Base-by-base conservation (phyloP, 1,140 invertebrate species). In the Drosophila pseudoobscura region DNA sequence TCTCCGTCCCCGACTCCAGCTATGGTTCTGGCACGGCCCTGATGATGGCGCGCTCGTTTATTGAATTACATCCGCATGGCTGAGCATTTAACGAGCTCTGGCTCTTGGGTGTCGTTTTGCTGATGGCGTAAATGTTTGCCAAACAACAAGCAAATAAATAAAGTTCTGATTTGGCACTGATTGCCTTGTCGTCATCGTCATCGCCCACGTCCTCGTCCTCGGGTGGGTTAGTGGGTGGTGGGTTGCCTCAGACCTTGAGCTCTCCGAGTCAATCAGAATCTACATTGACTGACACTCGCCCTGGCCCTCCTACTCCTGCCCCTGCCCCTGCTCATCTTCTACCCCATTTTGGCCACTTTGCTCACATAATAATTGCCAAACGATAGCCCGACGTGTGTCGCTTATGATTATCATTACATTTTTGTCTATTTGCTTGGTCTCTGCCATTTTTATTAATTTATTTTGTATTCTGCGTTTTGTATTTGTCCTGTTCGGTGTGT, bases 101-200 rank as follows among this genome's bases (percentile, higher is more conserved):
- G 84, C 85, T 89, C 84, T 89, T 80, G 78, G 83, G 83, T 88
- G 83, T 89, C 85, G 80, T 89, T 89, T 85, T 89, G 82, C 83
- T 88, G 82, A 89, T 89, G 85, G 85, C 80, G 80, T 89, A 85
- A 89, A 89, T 82, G 85, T 83, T 89, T 89, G 85, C 69, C 85
- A 89, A 89, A 89, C 85, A 89, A 89, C 72, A 89, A 89, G 78
- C 83, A 87, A 89, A 89, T 89, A 89, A 89, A 89, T 89, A 89
- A 89, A 89, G 73, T 89, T 89, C 80, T 82, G 80, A 89, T 89
- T 89, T 89, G 85, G 75, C 83, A 82, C 83, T 87, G 83, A 87
- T 87, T 87, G 83, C 83, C 84, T 82, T 74, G 73, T 39, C 35
- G 35, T 39, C 35, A 39, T 13, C 35, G 35, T 11, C 35, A 13